Evolutionary conservation across 2,888 invertebrate genomes (phyloP).

Genomic region (Sesia bembeciformis): DNA sequence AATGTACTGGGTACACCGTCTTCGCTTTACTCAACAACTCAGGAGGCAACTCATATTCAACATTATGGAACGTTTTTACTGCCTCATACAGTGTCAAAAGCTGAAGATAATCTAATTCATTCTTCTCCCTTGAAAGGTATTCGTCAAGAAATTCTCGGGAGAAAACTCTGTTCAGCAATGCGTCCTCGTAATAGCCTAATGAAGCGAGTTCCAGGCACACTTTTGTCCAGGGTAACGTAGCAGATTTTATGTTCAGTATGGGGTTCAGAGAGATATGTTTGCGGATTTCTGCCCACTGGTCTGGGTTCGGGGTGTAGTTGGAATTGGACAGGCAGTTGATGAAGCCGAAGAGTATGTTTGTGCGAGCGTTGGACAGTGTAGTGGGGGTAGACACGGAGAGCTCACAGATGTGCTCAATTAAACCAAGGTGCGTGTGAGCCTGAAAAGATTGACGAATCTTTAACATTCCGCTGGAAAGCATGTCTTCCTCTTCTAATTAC

Average conservation of each 20-base stretch:
- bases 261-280: constrained; percentile 51
- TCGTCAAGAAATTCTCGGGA: constrained; percentile 57
- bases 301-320: constrained; percentile 72
- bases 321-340: constrained; percentile 72
- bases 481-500: too few relatives aligned
- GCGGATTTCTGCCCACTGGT: constrained; percentile 64
- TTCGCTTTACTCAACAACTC: constrained; percentile 44
- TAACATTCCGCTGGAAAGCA: too few relatives aligned
- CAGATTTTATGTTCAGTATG: constrained; percentile 39
- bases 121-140: constrained; percentile 38
- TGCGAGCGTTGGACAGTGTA: constrained; percentile 44
- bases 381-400: constrained; percentile 50
- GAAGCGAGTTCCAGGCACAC: constrained; percentile 73
- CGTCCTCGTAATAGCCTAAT: constrained; percentile 73
- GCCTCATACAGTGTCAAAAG: constrained; percentile 73
- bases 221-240: constrained; percentile 66
- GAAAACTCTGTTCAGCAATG: constrained; percentile 68
- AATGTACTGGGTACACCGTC: constrained; percentile 33
- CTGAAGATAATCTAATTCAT: constrained; percentile 57
- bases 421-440: constrained; percentile 72
- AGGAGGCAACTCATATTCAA: constrained; percentile 43
- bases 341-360: constrained; percentile 58
- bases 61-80: constrained; percentile 55
- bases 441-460: constrained; percentile 22
- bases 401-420: constrained; percentile 74